Percentiles rank a stretch among this genome's conserved stretches.
Conservation (phyloP, 2,113 vertebrate genomes). For the Tiliqua scincoides region DNA sequence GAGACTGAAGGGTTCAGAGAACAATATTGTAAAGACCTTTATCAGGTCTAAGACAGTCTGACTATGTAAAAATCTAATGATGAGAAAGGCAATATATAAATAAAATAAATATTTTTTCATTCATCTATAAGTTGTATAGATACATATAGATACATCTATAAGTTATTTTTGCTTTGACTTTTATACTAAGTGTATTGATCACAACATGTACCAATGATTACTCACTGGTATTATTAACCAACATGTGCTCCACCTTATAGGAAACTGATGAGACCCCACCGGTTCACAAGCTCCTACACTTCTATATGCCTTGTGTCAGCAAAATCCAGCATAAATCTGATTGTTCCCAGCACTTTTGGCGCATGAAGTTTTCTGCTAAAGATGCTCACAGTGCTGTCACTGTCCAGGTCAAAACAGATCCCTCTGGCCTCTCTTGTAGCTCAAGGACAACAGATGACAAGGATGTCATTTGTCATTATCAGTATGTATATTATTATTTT, state of each 20-base stretch:
- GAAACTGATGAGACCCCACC: neutral
- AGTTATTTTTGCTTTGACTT: neutral
- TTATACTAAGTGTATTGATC: too few relatives aligned
- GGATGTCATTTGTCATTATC: neutral
- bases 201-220: neutral
- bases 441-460: neutral
- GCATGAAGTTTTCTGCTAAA: neutral
- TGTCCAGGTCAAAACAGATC: neutral
- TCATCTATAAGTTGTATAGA: too few relatives aligned
- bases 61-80: too few relatives aligned
- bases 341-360: neutral
- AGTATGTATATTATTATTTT: neutral
- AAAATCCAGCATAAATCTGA: neutral
- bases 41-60: too few relatives aligned
- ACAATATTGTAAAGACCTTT: too few relatives aligned
- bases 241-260: neutral
- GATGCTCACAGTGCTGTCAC: neutral
- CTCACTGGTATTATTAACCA: neutral
- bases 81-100: too few relatives aligned
- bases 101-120: too few relatives aligned
- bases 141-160: neutral
- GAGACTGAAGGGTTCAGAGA: too few relatives aligned
- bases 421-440: neutral
- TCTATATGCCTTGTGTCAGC: neutral
- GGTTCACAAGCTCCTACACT: neutral